Conservation (phyloP, 64 coral and sea anemone species). For the Orbicella faveolata region DNA sequence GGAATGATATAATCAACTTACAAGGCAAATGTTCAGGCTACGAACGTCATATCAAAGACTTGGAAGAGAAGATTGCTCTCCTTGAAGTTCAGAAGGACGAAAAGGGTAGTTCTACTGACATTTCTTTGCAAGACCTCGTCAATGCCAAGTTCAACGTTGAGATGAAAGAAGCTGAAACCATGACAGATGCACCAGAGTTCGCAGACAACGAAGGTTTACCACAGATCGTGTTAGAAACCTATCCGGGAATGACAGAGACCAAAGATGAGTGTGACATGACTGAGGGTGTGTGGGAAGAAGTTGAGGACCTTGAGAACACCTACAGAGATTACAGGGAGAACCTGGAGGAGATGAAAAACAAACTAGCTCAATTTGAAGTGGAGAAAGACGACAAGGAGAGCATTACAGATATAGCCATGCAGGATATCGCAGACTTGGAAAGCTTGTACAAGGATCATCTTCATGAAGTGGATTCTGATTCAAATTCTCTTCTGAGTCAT, state of each 20-base stretch:
- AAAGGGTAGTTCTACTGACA: neutral
- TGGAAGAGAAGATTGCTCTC: slow-evolving; percentile 32
- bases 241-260: neutral
- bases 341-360: slow-evolving; percentile 43
- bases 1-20: slow-evolving; percentile 7
- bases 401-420: slow-evolving; percentile 44
- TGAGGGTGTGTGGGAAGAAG: slow-evolving; percentile 40
- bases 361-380: slow-evolving; percentile 31
- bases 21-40: slow-evolving; percentile 8
- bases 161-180: slow-evolving; percentile 24
- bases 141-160: slow-evolving; percentile 19
- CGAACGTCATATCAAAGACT: neutral
- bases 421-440: slow-evolving; percentile 27
- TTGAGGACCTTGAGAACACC: slow-evolving; percentile 31
- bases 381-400: slow-evolving; percentile 45
- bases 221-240: neutral
- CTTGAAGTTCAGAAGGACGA: slow-evolving; percentile 5
- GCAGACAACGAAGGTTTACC: neutral
- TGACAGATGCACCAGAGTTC: slow-evolving; percentile 27
- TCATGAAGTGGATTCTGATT: slow-evolving; percentile 25
- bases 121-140: slow-evolving; percentile 3
- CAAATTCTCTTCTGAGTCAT: slow-evolving; percentile 20
- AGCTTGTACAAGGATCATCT: slow-evolving; percentile 25
- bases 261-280: slow-evolving; percentile 28
- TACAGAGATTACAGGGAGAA: slow-evolving; percentile 51